phyloP scores from a whole-genome alignment of 1,140 invertebrate genomes.

The Polypedilum pembai region DNA sequence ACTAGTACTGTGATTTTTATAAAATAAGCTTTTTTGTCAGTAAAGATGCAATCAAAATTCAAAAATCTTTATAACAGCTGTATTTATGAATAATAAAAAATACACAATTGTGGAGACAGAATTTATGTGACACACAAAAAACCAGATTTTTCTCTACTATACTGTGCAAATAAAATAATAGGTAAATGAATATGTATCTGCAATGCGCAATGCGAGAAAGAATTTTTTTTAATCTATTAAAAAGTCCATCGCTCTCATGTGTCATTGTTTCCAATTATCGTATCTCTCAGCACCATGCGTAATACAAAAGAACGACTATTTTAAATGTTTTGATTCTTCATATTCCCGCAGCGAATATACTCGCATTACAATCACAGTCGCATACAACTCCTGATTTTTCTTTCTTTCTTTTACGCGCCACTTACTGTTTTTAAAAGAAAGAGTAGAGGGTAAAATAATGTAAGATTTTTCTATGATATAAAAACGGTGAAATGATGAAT shows the following conservation, averaged over 20 bases:
- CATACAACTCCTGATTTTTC: not conserved
- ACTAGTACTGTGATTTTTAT: too few species aligned
- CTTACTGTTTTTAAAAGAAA: not conserved
- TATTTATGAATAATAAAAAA: too few species aligned
- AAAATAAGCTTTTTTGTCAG: too few species aligned
- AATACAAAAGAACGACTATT: slow-evolving; percentile 3
- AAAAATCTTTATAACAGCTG: too few species aligned
- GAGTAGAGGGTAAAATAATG: not conserved
- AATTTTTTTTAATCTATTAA: not conserved
- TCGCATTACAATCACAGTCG: not conserved
- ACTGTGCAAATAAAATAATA: not conserved
- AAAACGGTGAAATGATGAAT: slow-evolving; percentile 17
- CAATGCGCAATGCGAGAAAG: not conserved
- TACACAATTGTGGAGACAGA: not conserved
- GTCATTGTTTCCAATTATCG: slow-evolving; percentile 7
- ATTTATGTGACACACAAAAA: not conserved
- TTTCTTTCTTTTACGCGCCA: not conserved
- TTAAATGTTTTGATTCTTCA: not conserved
- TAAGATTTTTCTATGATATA: not conserved
- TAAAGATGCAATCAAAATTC: too few species aligned
- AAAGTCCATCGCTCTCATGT: slow-evolving; percentile 2
- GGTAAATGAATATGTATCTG: too few species aligned
- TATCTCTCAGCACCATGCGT: slow-evolving; percentile 15
- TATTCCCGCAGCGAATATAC: not conserved
- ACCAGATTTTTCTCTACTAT: not conserved